These are phyloP conservation scores for Margaritifera margaritifera DNA, from an alignment of 2,888 invertebrate species.

Conservation along the genomic window DNA sequence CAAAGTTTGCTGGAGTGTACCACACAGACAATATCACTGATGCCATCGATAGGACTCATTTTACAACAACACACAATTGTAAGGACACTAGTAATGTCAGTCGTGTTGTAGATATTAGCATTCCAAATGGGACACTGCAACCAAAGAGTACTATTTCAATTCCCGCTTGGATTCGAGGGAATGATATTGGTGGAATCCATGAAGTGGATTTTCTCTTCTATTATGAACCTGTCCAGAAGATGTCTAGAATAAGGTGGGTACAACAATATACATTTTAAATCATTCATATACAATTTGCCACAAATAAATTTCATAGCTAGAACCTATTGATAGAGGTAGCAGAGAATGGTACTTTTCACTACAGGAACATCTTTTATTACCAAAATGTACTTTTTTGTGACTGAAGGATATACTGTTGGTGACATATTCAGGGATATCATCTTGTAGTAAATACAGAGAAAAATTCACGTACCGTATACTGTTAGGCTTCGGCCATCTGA, in stretches of 20 bases:
- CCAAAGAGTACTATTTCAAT: slow-evolving; percentile 76
- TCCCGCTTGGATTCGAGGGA: slow-evolving; percentile 82
- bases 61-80: too few relatives aligned
- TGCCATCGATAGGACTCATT: not conserved
- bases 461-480: too few relatives aligned
- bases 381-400: too few relatives aligned
- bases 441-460: too few relatives aligned
- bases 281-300: not conserved
- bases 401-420: too few relatives aligned
- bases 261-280: not conserved
- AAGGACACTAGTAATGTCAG: slow-evolving; percentile 26
- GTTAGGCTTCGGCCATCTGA: too few relatives aligned
- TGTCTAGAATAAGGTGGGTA: slow-evolving; percentile 53
- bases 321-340: too few relatives aligned
- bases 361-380: too few relatives aligned
- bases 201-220: slow-evolving; percentile 82
- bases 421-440: too few relatives aligned
- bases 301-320: not conserved
- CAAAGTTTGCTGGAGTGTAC: slow-evolving; percentile 58
- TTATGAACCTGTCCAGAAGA: slow-evolving; percentile 77
- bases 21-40: slow-evolving; percentile 28
- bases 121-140: slow-evolving; percentile 72
- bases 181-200: slow-evolving; percentile 79
- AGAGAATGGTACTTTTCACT: too few relatives aligned
- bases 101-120: slow-evolving; percentile 58